Evolutionary conservation across 2,888 invertebrate genomes (phyloP).

Genomic region (Xestia sexstrigata): DNA sequence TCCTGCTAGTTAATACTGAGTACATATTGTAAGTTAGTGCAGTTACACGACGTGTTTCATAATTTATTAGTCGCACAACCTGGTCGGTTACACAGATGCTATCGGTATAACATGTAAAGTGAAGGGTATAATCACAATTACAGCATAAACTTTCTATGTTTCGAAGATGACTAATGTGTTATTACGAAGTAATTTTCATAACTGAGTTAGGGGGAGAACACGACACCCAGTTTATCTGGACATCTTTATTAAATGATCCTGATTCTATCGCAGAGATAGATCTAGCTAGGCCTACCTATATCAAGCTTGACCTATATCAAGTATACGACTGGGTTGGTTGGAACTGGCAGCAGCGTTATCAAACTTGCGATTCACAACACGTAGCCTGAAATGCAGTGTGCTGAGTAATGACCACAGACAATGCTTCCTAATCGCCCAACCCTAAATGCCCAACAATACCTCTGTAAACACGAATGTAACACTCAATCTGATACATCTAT

Average conservation of each 20-base stretch:
- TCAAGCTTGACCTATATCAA: background rate
- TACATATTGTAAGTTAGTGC: constrained; percentile 48
- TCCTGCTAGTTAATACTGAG: constrained; percentile 39
- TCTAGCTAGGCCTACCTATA: background rate
- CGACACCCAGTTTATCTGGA: constrained; percentile 5
- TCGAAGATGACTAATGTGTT: constrained; percentile 50
- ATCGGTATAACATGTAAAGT: constrained; percentile 64
- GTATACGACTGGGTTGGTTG: background rate
- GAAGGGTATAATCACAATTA: constrained; percentile 66
- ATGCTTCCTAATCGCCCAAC: constrained; percentile 27
- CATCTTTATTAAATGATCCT: constrained; percentile 23
- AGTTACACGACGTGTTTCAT: constrained; percentile 62
- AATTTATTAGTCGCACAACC: constrained; percentile 64
- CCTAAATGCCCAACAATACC: constrained; percentile 10
- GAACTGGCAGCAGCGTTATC: background rate
- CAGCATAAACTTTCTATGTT: constrained; percentile 64
- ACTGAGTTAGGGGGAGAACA: constrained; percentile 12
- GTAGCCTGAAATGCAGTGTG: background rate
- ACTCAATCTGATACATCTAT: constrained; percentile 34
- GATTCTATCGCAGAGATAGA: background rate
- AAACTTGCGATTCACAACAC: background rate
- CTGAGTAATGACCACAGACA: constrained; percentile 10
- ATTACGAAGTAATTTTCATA: constrained; percentile 50
- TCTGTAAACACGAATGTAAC: constrained; percentile 29
- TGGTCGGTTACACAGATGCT: constrained; percentile 63